Evolutionary conservation across 2,113 vertebrate species (phyloP), one percentile per base, ranked within the genome.

Genomic region (Limanda limanda): DNA sequence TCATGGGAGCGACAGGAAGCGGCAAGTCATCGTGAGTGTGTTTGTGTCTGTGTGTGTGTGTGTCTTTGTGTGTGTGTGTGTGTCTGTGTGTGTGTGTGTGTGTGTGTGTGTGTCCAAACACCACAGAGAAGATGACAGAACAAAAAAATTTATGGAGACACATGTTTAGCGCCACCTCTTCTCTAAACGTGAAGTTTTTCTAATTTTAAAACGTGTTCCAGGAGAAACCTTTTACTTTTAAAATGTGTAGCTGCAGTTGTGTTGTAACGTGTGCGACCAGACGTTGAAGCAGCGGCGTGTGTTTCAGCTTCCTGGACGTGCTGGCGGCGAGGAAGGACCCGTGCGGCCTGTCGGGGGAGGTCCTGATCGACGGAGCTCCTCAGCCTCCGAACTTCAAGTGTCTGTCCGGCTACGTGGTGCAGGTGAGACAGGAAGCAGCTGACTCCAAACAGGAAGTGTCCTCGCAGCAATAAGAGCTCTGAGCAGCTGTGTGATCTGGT

Each of bases 21-120:
- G 97, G 98, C 13, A 99, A 99, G 85, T 98, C 98, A 76, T 99
- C 97, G 97, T 99, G 93, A 97, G 97, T 92, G 10, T n/a, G 51
- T n/a, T 18, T 47, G 45, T 47, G 14, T 47, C 14, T 15, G 45
- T 48, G 15, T 27, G 13, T 82, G 15, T 63, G 54, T 48, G n/a
- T 57, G 48, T 61, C 62, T 54, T 8, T n/a, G 45, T 47, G 45
- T 47, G 31, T 31, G 31, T 31, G 5, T 31, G 31, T 31, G 31
- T 7, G 27, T 27, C 4, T 27, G 27, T 31, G 27, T 31, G 27
- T 31, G 27, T 31, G 5, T 31, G 27, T 5, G 4, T 27, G 27
- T 27, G 27, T 31, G 27, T 31, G 31, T 31, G 31, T 31, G 6
- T 31, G 31, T 27, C 25, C 25, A 27, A 27, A 27, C 25, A 27